Conservation (phyloP, 1,140 invertebrate species). For the Drosophila elegans region DNA sequence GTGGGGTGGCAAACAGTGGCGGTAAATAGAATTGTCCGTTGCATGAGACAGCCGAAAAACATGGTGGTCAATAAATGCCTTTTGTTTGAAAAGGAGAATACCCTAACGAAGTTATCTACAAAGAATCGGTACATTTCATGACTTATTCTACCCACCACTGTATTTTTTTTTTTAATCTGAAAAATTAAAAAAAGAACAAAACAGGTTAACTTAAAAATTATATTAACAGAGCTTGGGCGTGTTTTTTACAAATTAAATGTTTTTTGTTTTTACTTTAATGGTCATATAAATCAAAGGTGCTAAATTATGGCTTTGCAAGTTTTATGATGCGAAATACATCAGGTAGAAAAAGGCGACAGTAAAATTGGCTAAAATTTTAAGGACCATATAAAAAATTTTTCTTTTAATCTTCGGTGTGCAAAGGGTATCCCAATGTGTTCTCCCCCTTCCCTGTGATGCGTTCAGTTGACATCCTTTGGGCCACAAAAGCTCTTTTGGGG, state of each 20-base stretch:
- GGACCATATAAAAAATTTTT: background rate
- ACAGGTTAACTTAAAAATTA: no score
- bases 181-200: no score
- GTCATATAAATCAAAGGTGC: no score
- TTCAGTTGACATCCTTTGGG: slow-evolving; percentile 40
- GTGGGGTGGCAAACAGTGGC: slow-evolving; percentile 41
- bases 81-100: background rate
- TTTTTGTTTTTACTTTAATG: no score
- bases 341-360: background rate
- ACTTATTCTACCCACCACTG: no score
- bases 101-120: background rate
- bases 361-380: background rate
- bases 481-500: slow-evolving; percentile 43
- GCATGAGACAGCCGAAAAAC: slow-evolving; percentile 51
- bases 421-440: slow-evolving; percentile 23
- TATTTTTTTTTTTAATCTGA: no score
- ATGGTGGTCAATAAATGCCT: slow-evolving; percentile 5
- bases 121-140: no score
- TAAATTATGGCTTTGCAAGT: no score
- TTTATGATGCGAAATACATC: no score
- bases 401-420: background rate
- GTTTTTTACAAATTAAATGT: no score
- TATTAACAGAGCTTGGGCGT: no score
- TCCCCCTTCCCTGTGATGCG: no score
- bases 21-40: slow-evolving; percentile 74